Conservation (phyloP, 2,113 vertebrate genomes). For the Drymodes brunneopygia region DNA sequence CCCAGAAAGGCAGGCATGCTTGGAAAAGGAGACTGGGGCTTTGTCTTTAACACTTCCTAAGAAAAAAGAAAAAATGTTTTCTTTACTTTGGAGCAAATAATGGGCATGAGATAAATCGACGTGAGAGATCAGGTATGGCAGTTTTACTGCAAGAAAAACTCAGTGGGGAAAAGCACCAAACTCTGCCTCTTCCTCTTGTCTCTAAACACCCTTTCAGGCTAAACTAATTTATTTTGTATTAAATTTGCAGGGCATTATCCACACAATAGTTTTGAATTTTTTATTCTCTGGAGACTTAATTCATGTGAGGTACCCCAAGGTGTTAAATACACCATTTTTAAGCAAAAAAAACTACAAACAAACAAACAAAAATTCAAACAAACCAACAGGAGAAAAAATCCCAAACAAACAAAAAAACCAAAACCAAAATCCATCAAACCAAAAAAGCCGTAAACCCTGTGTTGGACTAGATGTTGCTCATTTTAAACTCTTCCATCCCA, state of each 20-base stretch:
- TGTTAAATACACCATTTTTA: not conserved
- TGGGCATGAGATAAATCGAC: not conserved
- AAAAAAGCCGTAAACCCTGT: not conserved
- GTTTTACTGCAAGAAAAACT: not conserved
- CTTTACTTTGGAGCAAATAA: not conserved
- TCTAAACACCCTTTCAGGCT: not conserved
- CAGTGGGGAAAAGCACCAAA: not conserved
- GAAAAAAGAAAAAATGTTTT: not conserved
- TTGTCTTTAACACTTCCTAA: not conserved
- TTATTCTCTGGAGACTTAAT: not conserved
- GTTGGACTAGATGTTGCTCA: not conserved
- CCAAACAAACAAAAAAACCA: not conserved
- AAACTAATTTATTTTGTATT: not conserved
- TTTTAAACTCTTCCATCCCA: not conserved
- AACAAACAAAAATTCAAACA: not conserved
- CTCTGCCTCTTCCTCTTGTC: not conserved
- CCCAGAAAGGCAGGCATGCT: not conserved
- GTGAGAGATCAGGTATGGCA: not conserved
- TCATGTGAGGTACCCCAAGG: not conserved
- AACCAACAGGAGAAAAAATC: not conserved
- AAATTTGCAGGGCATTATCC: not conserved
- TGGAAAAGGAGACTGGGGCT: not conserved
- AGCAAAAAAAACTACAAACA: not conserved
- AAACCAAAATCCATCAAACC: not conserved
- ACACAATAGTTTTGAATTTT: accelerated